phyloP scores from a whole-genome alignment of 1,140 invertebrate genomes.

The Drosophila orosa region DNA sequence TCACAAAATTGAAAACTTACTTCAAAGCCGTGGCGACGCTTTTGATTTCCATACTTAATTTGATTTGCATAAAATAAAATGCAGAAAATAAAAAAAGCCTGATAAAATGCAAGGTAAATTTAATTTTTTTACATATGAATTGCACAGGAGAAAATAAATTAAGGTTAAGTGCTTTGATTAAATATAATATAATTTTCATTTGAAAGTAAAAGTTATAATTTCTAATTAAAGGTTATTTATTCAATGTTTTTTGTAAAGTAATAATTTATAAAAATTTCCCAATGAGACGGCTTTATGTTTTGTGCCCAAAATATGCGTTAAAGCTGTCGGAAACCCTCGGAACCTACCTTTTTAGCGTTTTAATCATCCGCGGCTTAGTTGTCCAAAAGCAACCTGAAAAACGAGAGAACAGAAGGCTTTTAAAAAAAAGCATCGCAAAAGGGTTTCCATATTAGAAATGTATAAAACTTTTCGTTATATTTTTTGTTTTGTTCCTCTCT shows the following conservation, averaged over 20 bases:
- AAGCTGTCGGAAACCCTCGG: constrained; percentile 3
- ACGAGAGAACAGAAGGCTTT: constrained; percentile 31
- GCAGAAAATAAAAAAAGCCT: constrained; percentile 2
- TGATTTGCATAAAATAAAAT: constrained; percentile 61
- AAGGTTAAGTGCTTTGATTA: background rate
- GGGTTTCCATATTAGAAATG: constrained; percentile 76
- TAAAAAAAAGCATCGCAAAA: constrained; percentile 51
- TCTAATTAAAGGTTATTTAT: background rate
- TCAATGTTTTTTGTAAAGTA: too few species aligned
- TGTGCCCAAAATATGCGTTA: constrained; percentile 6
- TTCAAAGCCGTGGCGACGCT: constrained; percentile 50
- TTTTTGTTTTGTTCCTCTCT: constrained; percentile 17
- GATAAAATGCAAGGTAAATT: background rate
- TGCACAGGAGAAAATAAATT: background rate
- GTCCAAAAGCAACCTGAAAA: constrained; percentile 37
- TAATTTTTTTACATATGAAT: background rate
- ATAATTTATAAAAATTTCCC: background rate
- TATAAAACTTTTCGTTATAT: constrained; percentile 60
- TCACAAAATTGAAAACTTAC: constrained; percentile 63
- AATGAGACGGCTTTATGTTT: background rate
- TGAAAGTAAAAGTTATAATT: background rate
- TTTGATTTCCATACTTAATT: constrained; percentile 76
- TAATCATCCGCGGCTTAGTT: constrained; percentile 62
- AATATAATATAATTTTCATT: too few species aligned
- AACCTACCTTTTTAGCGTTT: constrained; percentile 71